Evolutionary conservation across 2,797 vertebrate species (phyloP).

Genomic region (Esox masquinongy): DNA sequence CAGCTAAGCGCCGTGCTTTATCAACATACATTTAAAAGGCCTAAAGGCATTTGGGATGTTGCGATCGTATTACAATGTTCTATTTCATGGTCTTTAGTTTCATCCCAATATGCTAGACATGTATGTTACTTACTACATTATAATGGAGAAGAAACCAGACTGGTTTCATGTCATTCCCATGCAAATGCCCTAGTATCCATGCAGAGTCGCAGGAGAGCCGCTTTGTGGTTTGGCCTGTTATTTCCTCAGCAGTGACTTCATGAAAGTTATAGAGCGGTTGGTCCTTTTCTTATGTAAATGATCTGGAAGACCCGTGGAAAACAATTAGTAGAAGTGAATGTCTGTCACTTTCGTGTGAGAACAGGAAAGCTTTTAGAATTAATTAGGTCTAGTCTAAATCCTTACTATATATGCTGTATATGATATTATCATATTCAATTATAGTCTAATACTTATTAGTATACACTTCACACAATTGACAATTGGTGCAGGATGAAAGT

Average conservation of each 20-base stretch:
- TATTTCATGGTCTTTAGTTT: not conserved
- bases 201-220: not conserved
- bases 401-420: not conserved
- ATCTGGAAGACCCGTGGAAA: not conserved
- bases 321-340: not conserved
- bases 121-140: not conserved
- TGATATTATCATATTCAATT: not conserved
- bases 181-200: not conserved
- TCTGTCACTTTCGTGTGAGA: not conserved
- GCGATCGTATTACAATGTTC: not conserved
- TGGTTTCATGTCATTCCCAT: slow-evolving; percentile 15
- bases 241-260: slow-evolving; percentile 6
- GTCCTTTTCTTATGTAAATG: slow-evolving; percentile 7
- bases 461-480: not conserved
- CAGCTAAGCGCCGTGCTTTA: too few relatives aligned
- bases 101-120: not conserved
- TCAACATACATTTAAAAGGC: not conserved
- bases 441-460: not conserved
- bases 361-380: not conserved
- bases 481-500: not conserved
- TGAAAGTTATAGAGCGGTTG: not conserved
- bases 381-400: not conserved
- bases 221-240: slow-evolving; percentile 15
- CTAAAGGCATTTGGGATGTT: not conserved
- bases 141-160: not conserved